phyloP scores from a whole-genome alignment of 2,888 invertebrate genomes.

The Tubiluchus corallicola region DNA sequence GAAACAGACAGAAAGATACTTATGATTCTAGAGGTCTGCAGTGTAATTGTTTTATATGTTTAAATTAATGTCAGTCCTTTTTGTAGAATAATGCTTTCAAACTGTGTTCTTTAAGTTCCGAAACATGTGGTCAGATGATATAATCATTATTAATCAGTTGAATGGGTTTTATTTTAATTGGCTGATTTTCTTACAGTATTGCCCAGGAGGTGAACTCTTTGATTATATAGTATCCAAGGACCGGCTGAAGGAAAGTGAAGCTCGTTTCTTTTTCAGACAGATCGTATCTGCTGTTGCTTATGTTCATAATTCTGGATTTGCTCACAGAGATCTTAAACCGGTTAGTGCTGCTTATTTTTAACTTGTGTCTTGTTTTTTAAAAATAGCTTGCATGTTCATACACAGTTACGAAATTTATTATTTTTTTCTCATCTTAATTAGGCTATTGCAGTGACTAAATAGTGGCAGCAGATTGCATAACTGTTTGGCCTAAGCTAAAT shows the following conservation, averaged over 20 bases:
- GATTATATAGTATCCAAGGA: constrained; percentile 63
- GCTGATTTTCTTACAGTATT: constrained; percentile 40
- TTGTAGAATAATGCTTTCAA: neutral
- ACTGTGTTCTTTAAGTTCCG: too few species aligned
- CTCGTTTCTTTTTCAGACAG: constrained; percentile 54
- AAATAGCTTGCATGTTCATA: too few species aligned
- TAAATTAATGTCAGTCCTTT: neutral
- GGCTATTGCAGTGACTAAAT: too few species aligned
- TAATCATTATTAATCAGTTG: constrained; percentile 4
- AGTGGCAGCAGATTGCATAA: too few species aligned
- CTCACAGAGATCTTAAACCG: constrained; percentile 64
- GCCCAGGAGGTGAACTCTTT: constrained; percentile 61
- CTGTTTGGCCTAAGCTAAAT: too few species aligned
- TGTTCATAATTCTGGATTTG: constrained; percentile 51
- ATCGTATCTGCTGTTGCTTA: constrained; percentile 58
- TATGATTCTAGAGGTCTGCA: constrained; percentile 47
- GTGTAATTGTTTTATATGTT: neutral
- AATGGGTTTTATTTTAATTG: constrained; percentile 6
- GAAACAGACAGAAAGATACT: constrained; percentile 54
- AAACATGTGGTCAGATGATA: too few species aligned
- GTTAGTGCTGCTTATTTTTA: constrained; percentile 31
- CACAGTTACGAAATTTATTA: too few species aligned
- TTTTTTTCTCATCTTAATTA: too few species aligned
- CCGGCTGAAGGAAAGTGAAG: constrained; percentile 47
- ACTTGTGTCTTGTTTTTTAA: too few species aligned